Evolutionary conservation across 1,140 invertebrate genomes (phyloP).

Genomic region (Drosophila sproati): DNA sequence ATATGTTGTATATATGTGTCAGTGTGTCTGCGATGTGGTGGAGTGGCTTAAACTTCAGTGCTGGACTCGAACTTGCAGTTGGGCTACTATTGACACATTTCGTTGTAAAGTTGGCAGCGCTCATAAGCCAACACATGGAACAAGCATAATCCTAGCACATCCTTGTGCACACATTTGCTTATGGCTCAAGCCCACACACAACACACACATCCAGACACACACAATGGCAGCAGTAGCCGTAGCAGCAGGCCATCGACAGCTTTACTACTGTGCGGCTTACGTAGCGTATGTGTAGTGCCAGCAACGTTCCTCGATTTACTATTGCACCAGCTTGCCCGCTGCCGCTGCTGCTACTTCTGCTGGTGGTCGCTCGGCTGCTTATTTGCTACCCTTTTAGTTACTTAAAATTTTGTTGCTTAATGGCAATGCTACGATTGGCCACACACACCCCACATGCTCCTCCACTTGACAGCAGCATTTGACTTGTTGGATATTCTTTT

Average conservation of each 20-base stretch:
- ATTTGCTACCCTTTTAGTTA: constrained; percentile 79
- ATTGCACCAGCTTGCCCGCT: background rate
- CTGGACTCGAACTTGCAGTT: constrained; percentile 47
- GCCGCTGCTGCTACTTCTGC: background rate
- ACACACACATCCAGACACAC: constrained; percentile 22
- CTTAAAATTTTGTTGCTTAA: constrained; percentile 80
- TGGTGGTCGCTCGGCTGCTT: constrained; percentile 53
- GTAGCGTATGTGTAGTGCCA: constrained; percentile 68
- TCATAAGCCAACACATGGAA: constrained; percentile 73
- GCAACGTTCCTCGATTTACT: constrained; percentile 19
- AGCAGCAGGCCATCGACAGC: constrained; percentile 56
- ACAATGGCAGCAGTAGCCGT: constrained; percentile 15
- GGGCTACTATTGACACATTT: constrained; percentile 76
- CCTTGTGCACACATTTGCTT: constrained; percentile 75
- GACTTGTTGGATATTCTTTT: constrained; percentile 56
- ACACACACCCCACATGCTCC: constrained; percentile 23
- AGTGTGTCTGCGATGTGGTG: constrained; percentile 12
- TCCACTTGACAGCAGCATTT: constrained; percentile 41
- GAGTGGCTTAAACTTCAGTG: constrained; percentile 69
- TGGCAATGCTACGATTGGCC: constrained; percentile 73
- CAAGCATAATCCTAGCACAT: constrained; percentile 74
- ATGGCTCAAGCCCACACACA: constrained; percentile 55
- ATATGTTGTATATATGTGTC: background rate
- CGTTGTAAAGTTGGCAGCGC: constrained; percentile 71
- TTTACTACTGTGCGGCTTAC: constrained; percentile 60